Base-by-base conservation (phyloP, 2,797 vertebrate genomes). In the Trematomus bernacchii region DNA sequence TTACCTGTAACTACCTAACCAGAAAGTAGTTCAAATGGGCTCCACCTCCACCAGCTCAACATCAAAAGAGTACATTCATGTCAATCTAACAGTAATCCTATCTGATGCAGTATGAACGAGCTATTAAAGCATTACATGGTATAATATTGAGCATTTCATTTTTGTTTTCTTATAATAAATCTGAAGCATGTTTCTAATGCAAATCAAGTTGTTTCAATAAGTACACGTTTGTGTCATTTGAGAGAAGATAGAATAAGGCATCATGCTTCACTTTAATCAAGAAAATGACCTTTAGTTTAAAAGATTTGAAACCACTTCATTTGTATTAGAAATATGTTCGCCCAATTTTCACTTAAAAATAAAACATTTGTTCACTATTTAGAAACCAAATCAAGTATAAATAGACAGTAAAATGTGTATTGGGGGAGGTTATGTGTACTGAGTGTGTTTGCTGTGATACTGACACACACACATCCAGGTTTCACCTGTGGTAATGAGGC, bases 401-500 rank as follows among this genome's bases (percentile, higher is more conserved):
- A 8, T 37, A 37, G 8, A 37, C 33, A 37, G 33, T 72, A 8
- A 27, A 37, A 1, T 52, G 14, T n/a, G 13, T 59, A 10, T 48
- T 44, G 19, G 2, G 33, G 18, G 13, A 18, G 10, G 50, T 19
- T 18, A 3, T n/a, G 10, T 12, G 12, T 6, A 11, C 11, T 37
- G 33, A 37, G n/a, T 23, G 58, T 33, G 60, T 73, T 40, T 40
- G 42, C 15, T 23, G 15, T 52, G 51, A 74, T 67, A 53, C 53
- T 33, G 19, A 58, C 10, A 21, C 46, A 44, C 46, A 51, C 71
- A 43, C 37, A 16, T 51, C 8, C 9, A 14, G 46, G 53, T 82
- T 73, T 75, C 65, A 68, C 16, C 10, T 5, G 44, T 74, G 65
- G 62, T 53, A 85, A 66, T 61, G 27, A 61, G 44, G 58, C 77